These are phyloP conservation scores for Kuschelorhynchus macadamiae DNA, from an alignment of 2,888 invertebrate genomes.

Conservation along the genomic window DNA sequence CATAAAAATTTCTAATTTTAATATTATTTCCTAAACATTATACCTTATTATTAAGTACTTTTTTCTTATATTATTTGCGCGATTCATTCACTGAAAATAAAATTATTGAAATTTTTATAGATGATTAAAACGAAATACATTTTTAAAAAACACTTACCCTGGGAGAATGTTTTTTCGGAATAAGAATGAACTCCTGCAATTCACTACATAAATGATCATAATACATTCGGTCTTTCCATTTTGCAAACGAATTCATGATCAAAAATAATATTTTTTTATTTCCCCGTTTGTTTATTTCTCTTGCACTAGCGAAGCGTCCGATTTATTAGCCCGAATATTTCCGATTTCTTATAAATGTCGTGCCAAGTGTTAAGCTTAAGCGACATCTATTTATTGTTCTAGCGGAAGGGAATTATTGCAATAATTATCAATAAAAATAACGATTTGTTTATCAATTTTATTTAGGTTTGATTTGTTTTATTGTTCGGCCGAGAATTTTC, in stretches of 20 bases:
- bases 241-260: conserved; percentile 9
- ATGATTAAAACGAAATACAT: too few species aligned
- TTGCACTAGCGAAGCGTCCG: background rate
- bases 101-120: too few species aligned
- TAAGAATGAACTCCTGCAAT: conserved; percentile 13
- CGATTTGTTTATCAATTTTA: conserved; percentile 37
- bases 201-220: conserved; percentile 20
- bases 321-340: conserved; percentile 12
- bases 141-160: conserved; percentile 23
- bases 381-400: conserved; percentile 42
- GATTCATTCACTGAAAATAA: too few species aligned
- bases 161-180: background rate
- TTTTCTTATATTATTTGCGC: too few species aligned
- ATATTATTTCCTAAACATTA: too few species aligned
- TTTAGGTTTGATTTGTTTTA: conserved; percentile 33
- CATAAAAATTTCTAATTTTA: too few species aligned
- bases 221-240: conserved; percentile 29
- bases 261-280: conserved; percentile 10
- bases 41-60: too few species aligned
- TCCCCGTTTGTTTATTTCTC: conserved; percentile 19
- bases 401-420: conserved; percentile 23
- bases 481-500: conserved; percentile 18
- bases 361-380: conserved; percentile 38
- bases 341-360: conserved; percentile 36
- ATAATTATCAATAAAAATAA: conserved; percentile 28